phyloP scores from a whole-genome alignment of 35 echinoderm and acorn worm genomes.

The Lytechinus variegatus region DNA sequence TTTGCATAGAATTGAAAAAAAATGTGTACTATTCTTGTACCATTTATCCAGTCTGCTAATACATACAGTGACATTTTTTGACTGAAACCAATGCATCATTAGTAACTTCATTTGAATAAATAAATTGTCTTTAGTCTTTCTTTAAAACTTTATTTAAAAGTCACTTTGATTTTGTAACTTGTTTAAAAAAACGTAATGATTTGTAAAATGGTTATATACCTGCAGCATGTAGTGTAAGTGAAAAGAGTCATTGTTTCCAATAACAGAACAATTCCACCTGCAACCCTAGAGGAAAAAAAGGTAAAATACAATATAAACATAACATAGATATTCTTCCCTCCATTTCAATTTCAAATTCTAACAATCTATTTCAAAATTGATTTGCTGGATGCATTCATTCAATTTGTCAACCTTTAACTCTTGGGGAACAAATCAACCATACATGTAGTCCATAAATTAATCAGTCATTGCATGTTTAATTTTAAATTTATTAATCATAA shows the following conservation, averaged over 20 bases:
- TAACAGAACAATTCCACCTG: conserved; percentile 20
- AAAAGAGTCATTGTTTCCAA: conserved; percentile 15
- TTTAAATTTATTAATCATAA: too few species aligned
- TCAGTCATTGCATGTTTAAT: too few species aligned
- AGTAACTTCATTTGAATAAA: not conserved
- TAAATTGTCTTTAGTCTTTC: not conserved
- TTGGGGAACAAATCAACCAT: too few species aligned
- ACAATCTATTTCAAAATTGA: too few species aligned
- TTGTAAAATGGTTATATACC: not conserved
- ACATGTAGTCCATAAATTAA: too few species aligned
- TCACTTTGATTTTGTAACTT: not conserved
- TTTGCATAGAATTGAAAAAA: not conserved
- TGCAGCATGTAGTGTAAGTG: conserved; percentile 30
- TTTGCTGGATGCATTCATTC: too few species aligned
- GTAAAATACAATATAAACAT: not conserved
- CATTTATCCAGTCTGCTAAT: not conserved
- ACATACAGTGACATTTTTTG: not conserved
- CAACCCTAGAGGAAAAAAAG: not conserved
- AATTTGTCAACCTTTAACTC: too few species aligned
- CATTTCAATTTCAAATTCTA: too few species aligned
- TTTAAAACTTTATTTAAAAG: not conserved
- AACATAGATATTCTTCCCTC: too few species aligned
- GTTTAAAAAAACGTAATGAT: not conserved
- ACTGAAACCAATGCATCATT: not conserved
- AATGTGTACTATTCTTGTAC: not conserved